A percentile compares a stretch with the other conserved stretches of the same genome.
phyloP scores from a whole-genome alignment of 2,797 vertebrate species.

The Sebastes umbrosus region DNA sequence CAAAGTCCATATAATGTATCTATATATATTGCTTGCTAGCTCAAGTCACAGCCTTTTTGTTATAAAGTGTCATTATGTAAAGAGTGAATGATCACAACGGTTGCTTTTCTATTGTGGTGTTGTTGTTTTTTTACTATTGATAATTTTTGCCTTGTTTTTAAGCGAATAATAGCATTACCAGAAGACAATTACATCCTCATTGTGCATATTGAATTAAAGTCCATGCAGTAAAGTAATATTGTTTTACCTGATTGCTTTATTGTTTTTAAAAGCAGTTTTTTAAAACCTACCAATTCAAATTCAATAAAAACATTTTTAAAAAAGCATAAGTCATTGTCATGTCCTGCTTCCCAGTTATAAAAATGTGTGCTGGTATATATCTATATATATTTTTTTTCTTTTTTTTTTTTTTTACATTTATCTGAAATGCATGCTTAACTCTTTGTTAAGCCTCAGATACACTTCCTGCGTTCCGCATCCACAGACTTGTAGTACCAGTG shows the following conservation, averaged over 20 bases:
- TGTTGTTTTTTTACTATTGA: background rate
- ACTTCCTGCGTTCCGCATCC: background rate
- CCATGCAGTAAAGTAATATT: background rate
- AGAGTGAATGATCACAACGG: background rate
- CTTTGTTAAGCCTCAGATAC: background rate
- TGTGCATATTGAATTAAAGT: background rate
- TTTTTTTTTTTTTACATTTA: background rate
- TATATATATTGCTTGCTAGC: background rate
- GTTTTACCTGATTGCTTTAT: background rate
- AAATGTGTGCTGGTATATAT: background rate
- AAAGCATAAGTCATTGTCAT: background rate
- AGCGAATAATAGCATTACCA: background rate
- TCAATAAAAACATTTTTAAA: background rate
- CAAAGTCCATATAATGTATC: background rate
- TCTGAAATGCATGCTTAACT: background rate
- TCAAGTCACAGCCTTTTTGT: conserved; percentile 26
- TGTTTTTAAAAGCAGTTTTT: background rate
- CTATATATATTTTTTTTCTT: too few species aligned
- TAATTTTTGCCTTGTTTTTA: background rate
- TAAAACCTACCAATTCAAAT: background rate
- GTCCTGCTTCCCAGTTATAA: background rate
- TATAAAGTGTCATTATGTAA: conserved; percentile 31
- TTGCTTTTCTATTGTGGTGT: background rate
- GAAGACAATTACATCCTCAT: background rate
- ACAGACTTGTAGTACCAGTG: too few species aligned